Evolutionary conservation across 2,888 invertebrate species (phyloP), one percentile per base, ranked within the genome.

Genomic region (Microctonus aethiopoides): DNA sequence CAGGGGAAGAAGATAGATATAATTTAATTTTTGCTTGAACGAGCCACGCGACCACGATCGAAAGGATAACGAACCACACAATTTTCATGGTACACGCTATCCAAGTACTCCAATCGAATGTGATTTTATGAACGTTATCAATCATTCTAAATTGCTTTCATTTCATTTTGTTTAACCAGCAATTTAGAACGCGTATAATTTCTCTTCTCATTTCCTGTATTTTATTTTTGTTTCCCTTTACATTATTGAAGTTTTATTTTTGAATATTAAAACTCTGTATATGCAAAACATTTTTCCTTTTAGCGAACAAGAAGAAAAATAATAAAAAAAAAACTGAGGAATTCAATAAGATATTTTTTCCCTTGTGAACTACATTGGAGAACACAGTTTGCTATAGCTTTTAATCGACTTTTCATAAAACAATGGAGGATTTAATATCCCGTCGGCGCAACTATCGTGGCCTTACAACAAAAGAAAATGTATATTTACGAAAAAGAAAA

Each of bases 21-120:
- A 66, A 66, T 66, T 66, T 66, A 66, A 66, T 66, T 57, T 57
- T 59, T 57, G 20, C 22, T 26, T 41, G 57, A 46, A 41, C 26
- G 46, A 56, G 36, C 56, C 65, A 65, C 66, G 46, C 51, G 29
- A n/a, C 51, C 26, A 57, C 41, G 66, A 57, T 22, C 26, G 41
- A 22, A 34, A 51, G 46, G 29, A 65, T 65, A 39, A 64, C 24
- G 59, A 57, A 39, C 39, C 32, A 16, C 29, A n/a, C 16, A 66
- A 66, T 52, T 64, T 52, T 32, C 10, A 52, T 32, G 32, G 57
- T 32, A 57, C 57, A 26, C 56, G n/a, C 39, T 46, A 46, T 46
- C 16, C 1, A 16, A 3, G 46, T 1, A 46, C 46, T 46, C 16
- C 46, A 46, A 46, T 46, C 46, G n/a, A 46, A 46, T 46, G n/a